Base-by-base conservation (phyloP, 2,888 invertebrate species). In the Macaria liturata region DNA sequence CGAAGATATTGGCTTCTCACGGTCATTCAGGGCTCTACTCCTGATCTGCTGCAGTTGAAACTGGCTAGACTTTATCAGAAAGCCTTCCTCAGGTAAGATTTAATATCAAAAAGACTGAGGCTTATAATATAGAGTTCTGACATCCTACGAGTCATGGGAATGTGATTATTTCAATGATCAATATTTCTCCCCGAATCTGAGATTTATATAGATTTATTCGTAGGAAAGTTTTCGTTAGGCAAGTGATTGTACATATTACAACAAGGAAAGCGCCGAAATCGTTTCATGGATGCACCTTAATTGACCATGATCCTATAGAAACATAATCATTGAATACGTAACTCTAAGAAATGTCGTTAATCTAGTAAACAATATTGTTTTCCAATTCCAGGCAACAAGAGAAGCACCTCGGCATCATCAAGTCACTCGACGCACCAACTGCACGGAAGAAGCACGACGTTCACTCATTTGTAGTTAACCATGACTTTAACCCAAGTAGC, bases 1-100 rank as follows among this genome's bases (percentile, higher is more conserved):
- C 88, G 94, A 55, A 93, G 96, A 51, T 97, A 96, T 85, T 97
- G 97, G 97, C 87, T 97, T 54, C 81, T 97, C 40, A 97, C 97
- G 1, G 95, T 96, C 54, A 93, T 96, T 67, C 92, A 93, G 51
- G 94, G 90, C 64, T 71, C 89, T 68, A 80, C 94, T 59, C 93
- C 93, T 59, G 94, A 94, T 49, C 94, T 95, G 74, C 90, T 97
- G 45, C 96, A 96, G 83, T 91, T 95, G 65, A 94, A 94, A 78
- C 88, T 97, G 60, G 96, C 96, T 3, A 94, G 95, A 70, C 87
- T 97, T 37, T 97, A 97, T 84, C 95, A 95, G 71, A 94, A 95
- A 60, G 97, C 97, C 6, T 97, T 97, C 80, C 93, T 95, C 61
- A 95, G 97, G 95, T 95, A 83, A 69, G 65, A 59, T 46, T 57